Evolutionary conservation across 1,140 invertebrate species (phyloP).

Genomic region (Carposina sasakii): DNA sequence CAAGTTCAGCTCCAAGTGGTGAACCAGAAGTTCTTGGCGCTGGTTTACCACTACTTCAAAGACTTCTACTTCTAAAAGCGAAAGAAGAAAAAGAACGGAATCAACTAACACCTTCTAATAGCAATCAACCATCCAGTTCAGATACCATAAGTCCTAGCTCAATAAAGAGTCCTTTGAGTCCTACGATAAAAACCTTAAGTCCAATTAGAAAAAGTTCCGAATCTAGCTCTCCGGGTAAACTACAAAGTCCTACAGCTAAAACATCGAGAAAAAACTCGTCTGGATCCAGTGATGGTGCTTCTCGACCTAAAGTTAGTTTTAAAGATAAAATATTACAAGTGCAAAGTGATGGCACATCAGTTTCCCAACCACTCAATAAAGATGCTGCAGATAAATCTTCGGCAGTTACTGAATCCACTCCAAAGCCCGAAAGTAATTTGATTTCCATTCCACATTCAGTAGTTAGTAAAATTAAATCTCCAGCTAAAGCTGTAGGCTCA

Average conservation of each 20-base stretch:
- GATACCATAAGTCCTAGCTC: conserved; percentile 69
- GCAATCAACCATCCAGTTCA: conserved; percentile 65
- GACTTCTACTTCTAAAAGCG: conserved; percentile 84
- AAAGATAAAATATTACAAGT: conserved; percentile 70
- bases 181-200: conserved; percentile 66
- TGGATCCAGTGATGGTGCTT: conserved; percentile 63
- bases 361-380: conserved; percentile 60
- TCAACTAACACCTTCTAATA: conserved; percentile 52
- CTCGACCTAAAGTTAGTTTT: conserved; percentile 69
- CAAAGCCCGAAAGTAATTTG: conserved; percentile 60
- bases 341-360: conserved; percentile 64
- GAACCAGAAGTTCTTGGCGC: conserved; percentile 78
- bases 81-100: conserved; percentile 81
- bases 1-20: conserved; percentile 50
- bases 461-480: conserved; percentile 70
- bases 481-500: conserved; percentile 61
- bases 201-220: conserved; percentile 65
- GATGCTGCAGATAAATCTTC: conserved; percentile 57
- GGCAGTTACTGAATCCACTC: conserved; percentile 58
- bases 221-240: conserved; percentile 64
- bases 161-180: conserved; percentile 68
- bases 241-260: conserved; percentile 64
- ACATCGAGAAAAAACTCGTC: conserved; percentile 68
- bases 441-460: conserved; percentile 71
- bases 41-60: conserved; percentile 84